These are phyloP conservation scores for Carcina quercana DNA, from an alignment of 2,888 invertebrate genomes.

Conservation along the genomic window DNA sequence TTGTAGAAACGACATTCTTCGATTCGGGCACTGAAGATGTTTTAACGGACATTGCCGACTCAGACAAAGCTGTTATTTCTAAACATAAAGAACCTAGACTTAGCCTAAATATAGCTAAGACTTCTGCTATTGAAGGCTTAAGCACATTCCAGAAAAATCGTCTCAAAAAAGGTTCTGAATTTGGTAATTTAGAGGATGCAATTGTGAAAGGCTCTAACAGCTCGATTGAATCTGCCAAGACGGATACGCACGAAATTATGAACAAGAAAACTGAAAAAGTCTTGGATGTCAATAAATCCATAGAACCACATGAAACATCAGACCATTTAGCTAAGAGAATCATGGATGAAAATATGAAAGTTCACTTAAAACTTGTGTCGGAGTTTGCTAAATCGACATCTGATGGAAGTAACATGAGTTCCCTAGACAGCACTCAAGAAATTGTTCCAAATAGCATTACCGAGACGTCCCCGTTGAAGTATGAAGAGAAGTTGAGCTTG, in stretches of 20 bases:
- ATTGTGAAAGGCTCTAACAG: slow-evolving; percentile 74
- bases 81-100: slow-evolving; percentile 75
- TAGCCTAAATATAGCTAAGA: slow-evolving; percentile 65
- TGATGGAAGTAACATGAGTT: slow-evolving; percentile 59
- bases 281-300: slow-evolving; percentile 39
- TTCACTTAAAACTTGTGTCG: slow-evolving; percentile 61
- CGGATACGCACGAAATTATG: slow-evolving; percentile 33
- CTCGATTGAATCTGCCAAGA: slow-evolving; percentile 59
- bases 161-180: slow-evolving; percentile 83
- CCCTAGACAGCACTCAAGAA: slow-evolving; percentile 54
- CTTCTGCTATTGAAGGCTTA: slow-evolving; percentile 76
- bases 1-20: slow-evolving; percentile 61
- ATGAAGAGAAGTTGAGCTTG: slow-evolving; percentile 59
- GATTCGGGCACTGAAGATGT: slow-evolving; percentile 55
- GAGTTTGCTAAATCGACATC: slow-evolving; percentile 68
- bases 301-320: slow-evolving; percentile 53
- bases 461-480: slow-evolving; percentile 42
- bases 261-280: slow-evolving; percentile 33
- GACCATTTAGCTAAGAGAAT: slow-evolving; percentile 62
- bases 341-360: slow-evolving; percentile 67
- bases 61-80: slow-evolving; percentile 43
- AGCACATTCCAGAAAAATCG: slow-evolving; percentile 80
- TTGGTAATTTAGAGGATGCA: slow-evolving; percentile 85
- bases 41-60: slow-evolving; percentile 59
- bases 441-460: slow-evolving; percentile 25